Conservation (phyloP, 1,140 invertebrate genomes). For the Ceratina japonica region DNA sequence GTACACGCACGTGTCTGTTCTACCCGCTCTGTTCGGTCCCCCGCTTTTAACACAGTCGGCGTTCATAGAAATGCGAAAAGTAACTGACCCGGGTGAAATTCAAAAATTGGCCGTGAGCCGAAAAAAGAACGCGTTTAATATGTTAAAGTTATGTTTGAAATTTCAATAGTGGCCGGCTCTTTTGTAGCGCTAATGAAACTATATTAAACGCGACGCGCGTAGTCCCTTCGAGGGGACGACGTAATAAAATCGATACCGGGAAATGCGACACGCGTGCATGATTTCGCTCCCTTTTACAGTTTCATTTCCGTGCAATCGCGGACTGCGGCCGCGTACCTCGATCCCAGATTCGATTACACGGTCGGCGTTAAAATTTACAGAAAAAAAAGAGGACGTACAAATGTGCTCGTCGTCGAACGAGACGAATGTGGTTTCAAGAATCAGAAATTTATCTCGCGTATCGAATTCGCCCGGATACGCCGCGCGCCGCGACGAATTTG, state of each 20-base stretch:
- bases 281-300: background rate
- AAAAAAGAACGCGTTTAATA: background rate
- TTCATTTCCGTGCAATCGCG: background rate
- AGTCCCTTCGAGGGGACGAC: background rate
- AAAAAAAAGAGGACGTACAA: background rate
- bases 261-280: background rate
- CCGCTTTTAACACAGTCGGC: no score
- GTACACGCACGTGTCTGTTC: no score
- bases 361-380: background rate
- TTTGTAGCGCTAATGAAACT: background rate
- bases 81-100: no score
- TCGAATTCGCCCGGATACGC: no score
- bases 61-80: no score
- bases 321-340: background rate
- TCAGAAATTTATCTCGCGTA: no score
- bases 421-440: no score
- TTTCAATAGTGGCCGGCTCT: background rate
- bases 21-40: no score
- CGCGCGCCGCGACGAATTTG: background rate
- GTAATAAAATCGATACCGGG: slow-evolving; percentile 9
- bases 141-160: background rate
- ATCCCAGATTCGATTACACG: background rate
- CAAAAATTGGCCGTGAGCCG: no score
- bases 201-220: slow-evolving; percentile 6
- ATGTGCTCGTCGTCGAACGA: background rate